A percentile compares a stretch with the other conserved stretches of the same genome.
Evolutionary conservation across 2,797 vertebrate species (phyloP).

Genomic region (Schizopygopsis pylzovi): DNA sequence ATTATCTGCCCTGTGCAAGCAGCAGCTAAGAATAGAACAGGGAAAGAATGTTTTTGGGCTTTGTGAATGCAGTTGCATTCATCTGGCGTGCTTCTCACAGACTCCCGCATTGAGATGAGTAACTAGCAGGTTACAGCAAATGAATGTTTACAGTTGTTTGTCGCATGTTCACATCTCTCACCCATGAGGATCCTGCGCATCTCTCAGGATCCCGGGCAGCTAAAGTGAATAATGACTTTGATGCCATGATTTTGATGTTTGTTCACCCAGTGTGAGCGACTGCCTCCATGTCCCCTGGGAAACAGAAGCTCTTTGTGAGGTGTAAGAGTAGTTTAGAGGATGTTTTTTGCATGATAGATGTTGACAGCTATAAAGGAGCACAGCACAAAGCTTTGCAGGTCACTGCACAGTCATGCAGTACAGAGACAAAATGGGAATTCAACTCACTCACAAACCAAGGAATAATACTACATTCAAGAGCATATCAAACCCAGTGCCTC

Average conservation of each 20-base stretch:
- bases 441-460: conserved; percentile 12
- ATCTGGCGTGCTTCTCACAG: conserved; percentile 2
- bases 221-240: not conserved
- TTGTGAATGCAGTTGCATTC: not conserved
- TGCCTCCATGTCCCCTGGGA: not conserved
- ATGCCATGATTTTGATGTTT: not conserved
- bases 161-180: not conserved
- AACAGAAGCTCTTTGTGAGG: not conserved
- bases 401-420: conserved; percentile 21
- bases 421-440: conserved; percentile 21
- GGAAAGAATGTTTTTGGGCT: not conserved
- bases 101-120: not conserved
- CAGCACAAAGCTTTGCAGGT: conserved; percentile 13
- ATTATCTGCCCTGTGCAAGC: conserved; percentile 9
- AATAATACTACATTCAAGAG: not conserved
- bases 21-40: conserved; percentile 24
- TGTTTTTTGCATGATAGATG: conserved; percentile 12
- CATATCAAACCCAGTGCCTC: not conserved
- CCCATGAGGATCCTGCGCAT: not conserved
- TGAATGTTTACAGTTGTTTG: not conserved
- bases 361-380: conserved; percentile 32
- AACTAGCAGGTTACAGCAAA: not conserved
- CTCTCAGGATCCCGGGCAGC: not conserved
- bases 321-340: conserved; percentile 7
- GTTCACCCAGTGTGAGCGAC: not conserved